These are phyloP conservation scores for Eulemur rufifrons DNA, from an alignment of 2,113 vertebrate species.

Conservation along the genomic window DNA sequence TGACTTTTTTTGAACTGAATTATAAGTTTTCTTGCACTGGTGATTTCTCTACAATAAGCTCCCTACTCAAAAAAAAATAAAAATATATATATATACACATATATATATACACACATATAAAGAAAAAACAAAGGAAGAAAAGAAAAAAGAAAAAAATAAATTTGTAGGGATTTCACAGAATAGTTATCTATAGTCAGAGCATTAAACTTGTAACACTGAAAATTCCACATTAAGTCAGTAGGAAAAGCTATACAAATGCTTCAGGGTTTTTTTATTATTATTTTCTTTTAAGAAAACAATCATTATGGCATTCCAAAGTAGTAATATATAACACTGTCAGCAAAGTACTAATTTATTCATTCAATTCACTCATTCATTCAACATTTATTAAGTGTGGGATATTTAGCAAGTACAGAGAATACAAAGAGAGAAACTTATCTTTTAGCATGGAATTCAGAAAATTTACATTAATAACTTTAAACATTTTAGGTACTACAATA, in stretches of 20 bases:
- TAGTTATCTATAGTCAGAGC: background rate
- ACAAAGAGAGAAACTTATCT: background rate
- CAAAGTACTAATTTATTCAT: background rate
- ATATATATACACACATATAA: too few species aligned
- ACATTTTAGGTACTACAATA: background rate
- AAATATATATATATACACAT: too few species aligned
- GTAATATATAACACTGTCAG: background rate
- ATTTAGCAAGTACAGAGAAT: background rate
- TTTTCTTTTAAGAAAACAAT: background rate
- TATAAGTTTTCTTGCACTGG: background rate
- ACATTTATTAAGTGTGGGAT: background rate
- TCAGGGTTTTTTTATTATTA: background rate
- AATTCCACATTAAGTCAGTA: background rate
- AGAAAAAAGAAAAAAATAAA: background rate
- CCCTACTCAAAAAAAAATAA: background rate
- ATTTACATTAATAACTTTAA: background rate
- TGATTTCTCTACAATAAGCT: background rate
- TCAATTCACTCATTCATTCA: background rate
- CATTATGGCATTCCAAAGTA: background rate
- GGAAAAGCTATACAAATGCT: background rate
- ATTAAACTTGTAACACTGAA: background rate
- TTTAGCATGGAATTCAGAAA: background rate
- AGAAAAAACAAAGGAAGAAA: too few species aligned
- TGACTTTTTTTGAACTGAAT: background rate
- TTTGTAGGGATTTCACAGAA: background rate